Conservation (phyloP, 2,888 invertebrate genomes). For the Melanchra persicariae region DNA sequence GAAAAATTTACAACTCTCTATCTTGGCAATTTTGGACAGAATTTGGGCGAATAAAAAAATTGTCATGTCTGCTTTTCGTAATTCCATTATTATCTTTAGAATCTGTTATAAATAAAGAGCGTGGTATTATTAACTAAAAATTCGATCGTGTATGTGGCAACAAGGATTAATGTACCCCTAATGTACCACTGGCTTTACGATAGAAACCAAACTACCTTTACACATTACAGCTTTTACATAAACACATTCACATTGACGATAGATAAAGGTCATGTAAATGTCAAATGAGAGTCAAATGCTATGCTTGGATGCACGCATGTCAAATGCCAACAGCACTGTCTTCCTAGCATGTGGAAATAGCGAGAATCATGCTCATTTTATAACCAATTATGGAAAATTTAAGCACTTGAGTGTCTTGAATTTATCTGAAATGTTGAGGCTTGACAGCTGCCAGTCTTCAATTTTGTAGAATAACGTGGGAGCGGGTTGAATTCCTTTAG, state of each 20-base stretch:
- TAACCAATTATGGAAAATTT: slow-evolving; percentile 40
- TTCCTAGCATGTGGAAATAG: slow-evolving; percentile 42
- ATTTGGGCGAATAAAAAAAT: background rate
- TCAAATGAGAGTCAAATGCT: slow-evolving; percentile 67
- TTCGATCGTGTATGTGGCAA: background rate
- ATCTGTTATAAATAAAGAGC: background rate
- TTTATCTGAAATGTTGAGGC: background rate
- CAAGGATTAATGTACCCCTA: slow-evolving; percentile 1
- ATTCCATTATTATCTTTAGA: background rate
- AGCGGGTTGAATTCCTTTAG: background rate
- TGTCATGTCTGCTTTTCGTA: too few species aligned
- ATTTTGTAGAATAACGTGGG: slow-evolving; percentile 5
- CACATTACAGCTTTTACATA: slow-evolving; percentile 58
- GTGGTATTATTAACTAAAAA: background rate
- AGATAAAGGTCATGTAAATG: slow-evolving; percentile 73
- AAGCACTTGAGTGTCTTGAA: background rate
- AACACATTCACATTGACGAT: slow-evolving; percentile 46
- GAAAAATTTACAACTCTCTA: background rate
- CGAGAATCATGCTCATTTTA: slow-evolving; percentile 38
- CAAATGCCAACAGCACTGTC: slow-evolving; percentile 48
- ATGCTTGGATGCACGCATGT: slow-evolving; percentile 42
- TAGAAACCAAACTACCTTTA: slow-evolving; percentile 40
- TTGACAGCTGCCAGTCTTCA: background rate
- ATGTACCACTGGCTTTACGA: slow-evolving; percentile 1
- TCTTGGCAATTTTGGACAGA: background rate